Conservation (phyloP, 1,140 invertebrate species). For the Dreissena polymorpha region DNA sequence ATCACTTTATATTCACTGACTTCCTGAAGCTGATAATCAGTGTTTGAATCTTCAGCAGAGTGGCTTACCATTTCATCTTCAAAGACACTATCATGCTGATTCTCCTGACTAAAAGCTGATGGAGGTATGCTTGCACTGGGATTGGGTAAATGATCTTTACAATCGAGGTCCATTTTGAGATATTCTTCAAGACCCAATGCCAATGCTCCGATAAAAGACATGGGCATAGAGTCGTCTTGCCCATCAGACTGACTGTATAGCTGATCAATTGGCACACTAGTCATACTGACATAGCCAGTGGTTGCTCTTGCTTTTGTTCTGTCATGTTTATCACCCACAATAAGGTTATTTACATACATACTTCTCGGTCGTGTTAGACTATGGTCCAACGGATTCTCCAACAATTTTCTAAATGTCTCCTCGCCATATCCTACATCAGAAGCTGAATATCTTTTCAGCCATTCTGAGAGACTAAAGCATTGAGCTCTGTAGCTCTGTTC, state of each 20-base stretch:
- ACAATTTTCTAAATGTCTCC: constrained; percentile 19
- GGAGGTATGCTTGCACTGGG: too few species aligned
- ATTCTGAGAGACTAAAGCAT: constrained; percentile 15
- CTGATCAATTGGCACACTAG: constrained; percentile 1
- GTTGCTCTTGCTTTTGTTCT: not conserved
- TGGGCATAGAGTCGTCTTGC: constrained; percentile 25
- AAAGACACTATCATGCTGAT: too few species aligned
- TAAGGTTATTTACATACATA: too few species aligned
- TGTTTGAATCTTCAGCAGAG: too few species aligned
- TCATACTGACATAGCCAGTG: not conserved
- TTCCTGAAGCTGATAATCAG: too few species aligned
- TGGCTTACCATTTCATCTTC: too few species aligned
- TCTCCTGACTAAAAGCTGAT: too few species aligned
- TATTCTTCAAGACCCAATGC: constrained; percentile 3
- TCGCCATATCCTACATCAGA: constrained; percentile 18
- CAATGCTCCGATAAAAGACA: constrained; percentile 25
- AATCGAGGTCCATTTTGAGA: too few species aligned
- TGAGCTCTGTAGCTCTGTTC: constrained; percentile 39
- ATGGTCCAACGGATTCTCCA: not conserved
- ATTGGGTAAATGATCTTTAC: too few species aligned
- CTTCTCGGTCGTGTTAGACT: too few species aligned
- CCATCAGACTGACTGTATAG: constrained; percentile 28
- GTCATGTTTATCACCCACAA: too few species aligned
- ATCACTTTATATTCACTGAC: too few species aligned
- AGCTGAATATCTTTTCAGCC: constrained; percentile 23